Conservation (phyloP, 30 jellyfish, hydroid and myxozoan species). For the Chrysaora quinquecirrha region DNA sequence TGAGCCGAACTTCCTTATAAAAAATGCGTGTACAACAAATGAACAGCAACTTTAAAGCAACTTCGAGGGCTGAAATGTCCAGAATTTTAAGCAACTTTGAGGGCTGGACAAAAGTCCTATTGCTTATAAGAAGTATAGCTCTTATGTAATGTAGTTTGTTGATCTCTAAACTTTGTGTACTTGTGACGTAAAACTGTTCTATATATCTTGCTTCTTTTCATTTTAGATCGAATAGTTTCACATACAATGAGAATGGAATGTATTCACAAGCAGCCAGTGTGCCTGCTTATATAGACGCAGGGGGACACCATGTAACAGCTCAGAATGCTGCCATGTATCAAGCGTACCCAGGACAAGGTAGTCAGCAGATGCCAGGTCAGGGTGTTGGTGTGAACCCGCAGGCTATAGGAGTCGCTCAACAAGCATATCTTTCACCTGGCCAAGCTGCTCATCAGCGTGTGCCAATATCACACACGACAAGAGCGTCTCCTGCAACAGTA, state of each 20-base stretch:
- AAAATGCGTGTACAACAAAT: too few species aligned
- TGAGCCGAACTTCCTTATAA: too few species aligned
- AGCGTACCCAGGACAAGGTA: slow-evolving; percentile 85
- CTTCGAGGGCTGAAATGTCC: too few species aligned
- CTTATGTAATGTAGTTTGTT: too few species aligned
- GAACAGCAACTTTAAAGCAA: too few species aligned
- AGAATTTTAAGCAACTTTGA: too few species aligned
- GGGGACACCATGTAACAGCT: slow-evolving; percentile 84
- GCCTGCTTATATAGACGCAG: slow-evolving; percentile 89
- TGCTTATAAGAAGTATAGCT: too few species aligned
- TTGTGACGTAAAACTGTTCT: too few species aligned
- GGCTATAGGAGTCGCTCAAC: slow-evolving; percentile 99
- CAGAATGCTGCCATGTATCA: slow-evolving; percentile 90
- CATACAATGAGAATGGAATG: slow-evolving; percentile 92
- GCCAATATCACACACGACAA: slow-evolving; percentile 98
- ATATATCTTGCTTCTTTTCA: too few species aligned
- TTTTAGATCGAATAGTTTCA: slow-evolving; percentile 81
- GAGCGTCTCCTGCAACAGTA: slow-evolving; percentile 99
- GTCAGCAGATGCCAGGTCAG: slow-evolving; percentile 81
- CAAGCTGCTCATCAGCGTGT: slow-evolving; percentile 98
- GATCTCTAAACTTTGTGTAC: too few species aligned
- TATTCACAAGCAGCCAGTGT: slow-evolving; percentile 92
- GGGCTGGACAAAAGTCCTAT: too few species aligned
- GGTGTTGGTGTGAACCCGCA: slow-evolving; percentile 98
- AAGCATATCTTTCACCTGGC: slow-evolving; percentile 97